These are phyloP conservation scores for Acanthosoma haemorrhoidale DNA, from an alignment of 2,888 invertebrate species.

Conservation along the genomic window DNA sequence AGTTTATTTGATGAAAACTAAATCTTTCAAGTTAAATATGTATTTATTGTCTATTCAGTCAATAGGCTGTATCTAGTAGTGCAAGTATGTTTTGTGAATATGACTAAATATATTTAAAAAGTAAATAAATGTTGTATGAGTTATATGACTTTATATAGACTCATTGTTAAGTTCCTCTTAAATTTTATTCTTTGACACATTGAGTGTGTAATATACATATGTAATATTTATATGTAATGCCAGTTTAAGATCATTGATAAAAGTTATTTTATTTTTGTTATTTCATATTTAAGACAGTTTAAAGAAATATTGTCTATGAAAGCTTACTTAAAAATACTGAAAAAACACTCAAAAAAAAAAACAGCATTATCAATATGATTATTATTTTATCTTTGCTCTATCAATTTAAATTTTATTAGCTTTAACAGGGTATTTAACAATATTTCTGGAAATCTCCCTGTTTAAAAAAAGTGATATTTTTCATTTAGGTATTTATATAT, in stretches of 20 bases:
- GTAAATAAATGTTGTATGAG: background rate
- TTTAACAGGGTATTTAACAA: slow-evolving; percentile 22
- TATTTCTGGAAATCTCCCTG: slow-evolving; percentile 1
- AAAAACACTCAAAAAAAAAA: background rate
- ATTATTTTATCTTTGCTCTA: background rate
- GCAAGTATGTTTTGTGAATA: background rate
- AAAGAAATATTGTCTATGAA: background rate
- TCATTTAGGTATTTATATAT: slow-evolving; percentile 22
- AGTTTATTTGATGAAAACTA: background rate
- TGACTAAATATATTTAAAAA: background rate
- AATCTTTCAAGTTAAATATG: background rate
- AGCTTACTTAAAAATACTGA: background rate
- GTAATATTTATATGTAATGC: background rate
- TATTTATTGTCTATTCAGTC: background rate
- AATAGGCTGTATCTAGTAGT: background rate
- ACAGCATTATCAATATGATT: background rate
- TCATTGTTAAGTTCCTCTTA: background rate
- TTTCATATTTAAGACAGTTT: background rate
- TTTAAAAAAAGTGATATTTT: slow-evolving; percentile 22
- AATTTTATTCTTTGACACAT: slow-evolving; percentile 10
- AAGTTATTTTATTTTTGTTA: slow-evolving; percentile 13
- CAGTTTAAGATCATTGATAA: background rate
- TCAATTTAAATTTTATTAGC: background rate
- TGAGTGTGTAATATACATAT: background rate
- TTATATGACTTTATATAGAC: background rate